These are phyloP conservation scores for Phthorimaea operculella DNA, from an alignment of 1,140 invertebrate genomes.

Conservation along the genomic window DNA sequence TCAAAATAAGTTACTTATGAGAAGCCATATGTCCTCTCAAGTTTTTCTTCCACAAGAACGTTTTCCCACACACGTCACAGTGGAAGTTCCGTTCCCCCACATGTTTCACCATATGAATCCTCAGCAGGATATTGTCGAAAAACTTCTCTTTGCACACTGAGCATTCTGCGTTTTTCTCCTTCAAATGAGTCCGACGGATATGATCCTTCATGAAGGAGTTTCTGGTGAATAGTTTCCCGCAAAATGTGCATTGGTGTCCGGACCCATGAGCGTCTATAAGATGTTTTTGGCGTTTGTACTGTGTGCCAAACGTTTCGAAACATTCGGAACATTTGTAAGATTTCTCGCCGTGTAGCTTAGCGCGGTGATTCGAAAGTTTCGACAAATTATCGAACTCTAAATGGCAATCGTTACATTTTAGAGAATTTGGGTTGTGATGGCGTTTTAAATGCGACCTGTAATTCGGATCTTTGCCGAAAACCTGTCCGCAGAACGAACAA, in stretches of 20 bases:
- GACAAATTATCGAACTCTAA: constrained; percentile 27
- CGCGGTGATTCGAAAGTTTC: constrained; percentile 22
- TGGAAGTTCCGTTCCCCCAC: constrained; percentile 80
- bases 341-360: constrained; percentile 32
- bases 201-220: constrained; percentile 47
- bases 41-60: constrained; percentile 58
- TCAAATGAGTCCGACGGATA: constrained; percentile 42
- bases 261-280: constrained; percentile 27
- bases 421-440: constrained; percentile 22
- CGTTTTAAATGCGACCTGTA: constrained; percentile 35
- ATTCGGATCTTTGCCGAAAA: constrained; percentile 38
- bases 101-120: constrained; percentile 64
- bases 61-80: constrained; percentile 72
- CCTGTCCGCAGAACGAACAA: constrained; percentile 41
- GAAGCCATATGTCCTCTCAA: constrained; percentile 39
- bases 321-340: constrained; percentile 32
- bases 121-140: constrained; percentile 61
- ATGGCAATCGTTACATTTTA: constrained; percentile 33
- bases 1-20: constrained; percentile 17
- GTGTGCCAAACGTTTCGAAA: constrained; percentile 36
- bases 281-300: constrained; percentile 35
- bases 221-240: constrained; percentile 38
- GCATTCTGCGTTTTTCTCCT: constrained; percentile 48
- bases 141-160: constrained; percentile 47
- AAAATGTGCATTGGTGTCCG: constrained; percentile 39